Evolutionary conservation across 1,140 invertebrate genomes (phyloP).

Genomic region (Branchinecta lindahli): DNA sequence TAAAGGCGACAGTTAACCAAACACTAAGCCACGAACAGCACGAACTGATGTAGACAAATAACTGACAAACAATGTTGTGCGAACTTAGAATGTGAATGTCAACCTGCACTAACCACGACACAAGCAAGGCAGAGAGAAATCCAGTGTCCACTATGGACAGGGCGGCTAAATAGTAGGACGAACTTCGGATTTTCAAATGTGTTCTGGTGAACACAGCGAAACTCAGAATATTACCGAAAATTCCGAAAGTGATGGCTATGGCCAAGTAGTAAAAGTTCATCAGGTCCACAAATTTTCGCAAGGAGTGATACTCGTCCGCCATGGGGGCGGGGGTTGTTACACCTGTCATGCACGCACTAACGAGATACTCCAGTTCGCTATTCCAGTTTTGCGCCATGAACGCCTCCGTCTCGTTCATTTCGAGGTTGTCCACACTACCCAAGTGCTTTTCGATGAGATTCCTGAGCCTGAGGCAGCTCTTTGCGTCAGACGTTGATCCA

Average conservation of each 20-base stretch:
- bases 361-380: neutral
- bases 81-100: slow-evolving; percentile 31
- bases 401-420: neutral
- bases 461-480: neutral
- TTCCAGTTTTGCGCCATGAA: slow-evolving; percentile 1
- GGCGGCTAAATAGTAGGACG: slow-evolving; percentile 42
- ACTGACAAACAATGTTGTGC: slow-evolving; percentile 27
- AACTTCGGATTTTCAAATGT: slow-evolving; percentile 39
- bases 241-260: slow-evolving; percentile 36
- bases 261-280: slow-evolving; percentile 39
- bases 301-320: neutral
- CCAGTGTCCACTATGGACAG: slow-evolving; percentile 39
- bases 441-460: neutral
- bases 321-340: neutral
- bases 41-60: slow-evolving; percentile 28
- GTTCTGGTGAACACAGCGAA: slow-evolving; percentile 41
- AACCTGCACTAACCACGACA: slow-evolving; percentile 39
- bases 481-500: neutral
- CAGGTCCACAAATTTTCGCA: slow-evolving; percentile 31
- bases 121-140: slow-evolving; percentile 35
- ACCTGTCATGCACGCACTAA: neutral
- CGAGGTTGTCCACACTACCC: neutral
- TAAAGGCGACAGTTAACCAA: slow-evolving; percentile 32
- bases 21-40: slow-evolving; percentile 31
- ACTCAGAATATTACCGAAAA: slow-evolving; percentile 40